A percentile compares a stretch with the other conserved stretches of the same genome.
Conservation (phyloP, 2,113 vertebrate genomes). For the Fregata magnificens region DNA sequence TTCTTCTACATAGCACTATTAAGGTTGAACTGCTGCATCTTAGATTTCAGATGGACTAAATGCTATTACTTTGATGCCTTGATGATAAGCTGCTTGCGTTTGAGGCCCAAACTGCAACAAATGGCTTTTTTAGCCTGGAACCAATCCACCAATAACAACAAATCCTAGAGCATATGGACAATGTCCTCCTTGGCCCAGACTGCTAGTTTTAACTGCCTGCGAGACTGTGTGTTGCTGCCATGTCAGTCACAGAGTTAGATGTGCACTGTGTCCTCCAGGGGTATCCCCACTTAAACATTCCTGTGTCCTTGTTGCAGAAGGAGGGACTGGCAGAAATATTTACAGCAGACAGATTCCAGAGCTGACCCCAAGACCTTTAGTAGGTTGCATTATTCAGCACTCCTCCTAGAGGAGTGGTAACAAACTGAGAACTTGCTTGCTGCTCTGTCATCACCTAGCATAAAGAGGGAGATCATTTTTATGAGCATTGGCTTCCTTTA, state of each 20-base stretch:
- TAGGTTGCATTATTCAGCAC: not conserved
- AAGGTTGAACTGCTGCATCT: not conserved
- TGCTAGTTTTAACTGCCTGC: not conserved
- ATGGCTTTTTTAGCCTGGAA: not conserved
- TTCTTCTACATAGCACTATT: slow-evolving; percentile 8
- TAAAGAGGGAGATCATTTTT: not conserved
- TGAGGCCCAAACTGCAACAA: not conserved
- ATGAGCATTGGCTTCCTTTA: not conserved
- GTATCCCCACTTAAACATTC: not conserved
- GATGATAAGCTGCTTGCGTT: not conserved
- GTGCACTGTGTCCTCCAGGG: not conserved
- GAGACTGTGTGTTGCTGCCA: not conserved
- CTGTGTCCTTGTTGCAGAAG: not conserved
- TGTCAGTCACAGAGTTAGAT: not conserved
- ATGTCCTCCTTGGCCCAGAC: not conserved
- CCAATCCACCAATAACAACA: not conserved
- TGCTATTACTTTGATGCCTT: slow-evolving; percentile 15
- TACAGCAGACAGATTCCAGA: not conserved
- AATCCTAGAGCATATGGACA: not conserved
- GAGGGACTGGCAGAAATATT: not conserved
- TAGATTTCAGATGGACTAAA: slow-evolving; percentile 25
- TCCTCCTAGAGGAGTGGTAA: not conserved
- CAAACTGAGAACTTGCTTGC: not conserved
- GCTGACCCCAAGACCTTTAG: not conserved
- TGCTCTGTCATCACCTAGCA: not conserved